Evolutionary conservation across 2,888 invertebrate genomes (phyloP).

Genomic region (Tupiocoris notatus): DNA sequence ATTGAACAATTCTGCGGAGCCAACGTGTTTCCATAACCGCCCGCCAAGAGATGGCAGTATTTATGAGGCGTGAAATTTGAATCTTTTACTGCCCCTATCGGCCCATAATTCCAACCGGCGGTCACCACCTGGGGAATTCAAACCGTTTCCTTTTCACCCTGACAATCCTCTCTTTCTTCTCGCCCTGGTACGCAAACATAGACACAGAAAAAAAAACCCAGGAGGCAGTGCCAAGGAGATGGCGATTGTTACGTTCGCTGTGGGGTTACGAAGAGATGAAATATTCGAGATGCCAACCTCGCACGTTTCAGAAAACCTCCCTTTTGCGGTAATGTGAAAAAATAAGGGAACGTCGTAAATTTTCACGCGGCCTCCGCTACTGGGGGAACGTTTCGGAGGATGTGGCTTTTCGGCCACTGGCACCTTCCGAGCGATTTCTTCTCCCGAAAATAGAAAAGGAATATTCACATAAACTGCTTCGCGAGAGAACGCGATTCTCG

Average conservation of each 20-base stretch:
- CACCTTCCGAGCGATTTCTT: background rate
- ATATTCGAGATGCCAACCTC: background rate
- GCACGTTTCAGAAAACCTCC: background rate
- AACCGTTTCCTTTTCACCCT: background rate
- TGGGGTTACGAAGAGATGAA: background rate
- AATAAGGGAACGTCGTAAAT: constrained; percentile 1
- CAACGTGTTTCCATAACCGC: no score
- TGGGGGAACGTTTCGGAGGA: background rate
- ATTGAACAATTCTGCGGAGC: no score
- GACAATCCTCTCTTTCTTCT: no score
- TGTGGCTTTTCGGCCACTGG: background rate
- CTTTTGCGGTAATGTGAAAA: constrained; percentile 16
- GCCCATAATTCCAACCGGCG: background rate
- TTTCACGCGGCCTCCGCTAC: background rate
- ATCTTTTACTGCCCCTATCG: constrained; percentile 1
- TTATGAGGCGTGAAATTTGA: constrained; percentile 25
- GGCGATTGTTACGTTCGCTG: background rate
- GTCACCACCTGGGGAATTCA: background rate
- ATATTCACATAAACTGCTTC: background rate
- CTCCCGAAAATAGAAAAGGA: background rate
- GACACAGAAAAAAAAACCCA: background rate
- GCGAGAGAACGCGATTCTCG: background rate
- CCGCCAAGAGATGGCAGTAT: background rate
- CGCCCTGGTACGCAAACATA: background rate
- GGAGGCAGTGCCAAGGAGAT: background rate